Base-by-base conservation (phyloP, 23 tunicate genomes). In the Phallusia fumigata region DNA sequence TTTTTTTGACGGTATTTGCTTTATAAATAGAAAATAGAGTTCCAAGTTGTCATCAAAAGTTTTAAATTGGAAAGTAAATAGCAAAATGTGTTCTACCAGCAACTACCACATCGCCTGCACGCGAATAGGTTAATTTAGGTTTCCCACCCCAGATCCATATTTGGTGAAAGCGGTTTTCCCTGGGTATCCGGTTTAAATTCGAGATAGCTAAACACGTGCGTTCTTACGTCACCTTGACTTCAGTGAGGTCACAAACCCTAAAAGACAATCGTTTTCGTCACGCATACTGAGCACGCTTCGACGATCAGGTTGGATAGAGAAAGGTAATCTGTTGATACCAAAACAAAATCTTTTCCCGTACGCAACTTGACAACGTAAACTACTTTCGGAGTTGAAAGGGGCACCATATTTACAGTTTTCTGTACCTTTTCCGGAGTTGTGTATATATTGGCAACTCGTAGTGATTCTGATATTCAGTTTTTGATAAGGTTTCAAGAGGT, bases 191-290 rank as follows among this genome's bases (percentile, higher is more conserved):
- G 69, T 58, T 58, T 58, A 6, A 58, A 58, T 58, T 58, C 13
- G 69, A 58, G 1, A 11, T 8, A 22, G 26, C 15, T 22, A 16
- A 58, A 8, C 69, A 58, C 69, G 69, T 58, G 69, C 3, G 3
- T 5, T 21, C 26, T 16, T 58, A 58, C 69, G 69, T 58, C 69
- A 58, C 16, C 11, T 6, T 24, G 69, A 58, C 16, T 21, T 58
- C 69, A 58, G 16, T 58, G 69, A 58, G 11, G 69, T 58, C 69
- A 58, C 69, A 58, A 24, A 58, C 26, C 28, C 69, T 24, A 58
- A 58, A 58, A 58, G 69, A 58, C 69, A 58, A 58, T 58, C 69
- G 69, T 24, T 58, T 58, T 58, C 28, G 69, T 58, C 69, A 58
- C 69, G 69, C 69, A 6, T 58, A 16, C 69, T 58, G 11, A 58